A percentile compares a stretch with the other conserved stretches of the same genome.
Evolutionary conservation across 2,797 vertebrate genomes (phyloP).

Genomic region (Yasuhikotakia modesta): DNA sequence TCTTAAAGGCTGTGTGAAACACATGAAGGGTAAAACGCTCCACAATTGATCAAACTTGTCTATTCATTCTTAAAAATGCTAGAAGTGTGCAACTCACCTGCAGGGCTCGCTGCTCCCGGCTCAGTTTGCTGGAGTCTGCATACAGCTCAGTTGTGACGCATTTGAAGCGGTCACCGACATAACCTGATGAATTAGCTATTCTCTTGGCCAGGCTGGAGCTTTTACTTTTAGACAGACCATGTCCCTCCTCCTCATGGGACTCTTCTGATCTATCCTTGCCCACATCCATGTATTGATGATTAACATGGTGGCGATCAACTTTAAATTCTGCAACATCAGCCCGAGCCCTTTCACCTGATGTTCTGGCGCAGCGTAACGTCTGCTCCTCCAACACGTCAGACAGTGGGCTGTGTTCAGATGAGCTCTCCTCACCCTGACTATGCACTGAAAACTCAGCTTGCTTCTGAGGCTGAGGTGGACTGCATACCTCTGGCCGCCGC

Average conservation of each 20-base stretch:
- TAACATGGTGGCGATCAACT: slow-evolving; percentile 59
- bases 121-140: slow-evolving; percentile 96
- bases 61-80: background rate
- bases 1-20: slow-evolving; percentile 23
- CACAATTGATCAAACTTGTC: slow-evolving; percentile 9
- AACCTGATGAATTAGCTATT: slow-evolving; percentile 96
- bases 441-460: slow-evolving; percentile 58
- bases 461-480: slow-evolving; percentile 66
- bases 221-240: slow-evolving; percentile 79
- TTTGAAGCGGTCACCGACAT: slow-evolving; percentile 97
- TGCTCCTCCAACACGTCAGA: slow-evolving; percentile 74
- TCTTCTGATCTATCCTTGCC: slow-evolving; percentile 75
- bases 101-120: slow-evolving; percentile 94
- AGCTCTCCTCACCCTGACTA: slow-evolving; percentile 68
- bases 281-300: slow-evolving; percentile 68
- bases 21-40: slow-evolving; percentile 13
- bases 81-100: slow-evolving; percentile 86
- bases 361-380: slow-evolving; percentile 79
- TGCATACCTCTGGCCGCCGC: slow-evolving; percentile 63
- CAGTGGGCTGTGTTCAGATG: slow-evolving; percentile 68
- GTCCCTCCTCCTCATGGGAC: slow-evolving; percentile 79
- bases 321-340: slow-evolving; percentile 68
- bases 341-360: slow-evolving; percentile 75
- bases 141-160: slow-evolving; percentile 97
- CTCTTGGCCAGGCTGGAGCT: slow-evolving; percentile 93